Evolutionary conservation across 2,113 vertebrate species (phyloP).

Genomic region (Fulmarus glacialis): DNA sequence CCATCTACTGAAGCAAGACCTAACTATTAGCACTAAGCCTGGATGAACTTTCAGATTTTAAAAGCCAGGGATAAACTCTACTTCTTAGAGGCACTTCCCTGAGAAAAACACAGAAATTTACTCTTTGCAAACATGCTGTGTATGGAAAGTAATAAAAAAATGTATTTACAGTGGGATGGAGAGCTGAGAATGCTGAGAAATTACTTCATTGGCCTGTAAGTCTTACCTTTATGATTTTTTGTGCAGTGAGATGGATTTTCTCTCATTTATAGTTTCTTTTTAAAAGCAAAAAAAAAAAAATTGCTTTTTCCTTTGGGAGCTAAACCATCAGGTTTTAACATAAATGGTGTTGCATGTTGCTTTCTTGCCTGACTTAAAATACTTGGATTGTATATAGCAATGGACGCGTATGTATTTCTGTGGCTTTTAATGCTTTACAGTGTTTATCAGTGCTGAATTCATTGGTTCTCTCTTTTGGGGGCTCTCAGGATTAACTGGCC

Average conservation of each 20-base stretch:
- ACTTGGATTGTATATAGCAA: not conserved
- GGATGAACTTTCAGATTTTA: not conserved
- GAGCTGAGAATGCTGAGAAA: not conserved
- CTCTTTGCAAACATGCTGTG: not conserved
- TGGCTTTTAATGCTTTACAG: not conserved
- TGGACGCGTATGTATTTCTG: not conserved
- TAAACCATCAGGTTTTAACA: not conserved
- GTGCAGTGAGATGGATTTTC: not conserved
- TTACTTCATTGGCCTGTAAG: not conserved
- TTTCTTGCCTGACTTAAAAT: not conserved
- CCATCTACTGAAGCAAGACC: constrained; percentile 63
- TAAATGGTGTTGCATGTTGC: not conserved
- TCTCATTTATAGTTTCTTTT: not conserved
- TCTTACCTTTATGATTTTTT: not conserved
- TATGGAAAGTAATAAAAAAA: not conserved
- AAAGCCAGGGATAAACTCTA: not conserved
- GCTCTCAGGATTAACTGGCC: not conserved
- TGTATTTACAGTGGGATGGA: not conserved
- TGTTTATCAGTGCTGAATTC: not conserved
- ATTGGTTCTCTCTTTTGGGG: not conserved
- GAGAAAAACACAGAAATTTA: not conserved
- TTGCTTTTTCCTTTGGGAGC: not conserved
- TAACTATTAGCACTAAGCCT: not conserved
- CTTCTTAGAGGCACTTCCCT: not conserved
- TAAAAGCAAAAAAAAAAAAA: not conserved